Evolutionary conservation across 2,888 invertebrate species (phyloP).

Genomic region (Synanthedon formicaeformis): DNA sequence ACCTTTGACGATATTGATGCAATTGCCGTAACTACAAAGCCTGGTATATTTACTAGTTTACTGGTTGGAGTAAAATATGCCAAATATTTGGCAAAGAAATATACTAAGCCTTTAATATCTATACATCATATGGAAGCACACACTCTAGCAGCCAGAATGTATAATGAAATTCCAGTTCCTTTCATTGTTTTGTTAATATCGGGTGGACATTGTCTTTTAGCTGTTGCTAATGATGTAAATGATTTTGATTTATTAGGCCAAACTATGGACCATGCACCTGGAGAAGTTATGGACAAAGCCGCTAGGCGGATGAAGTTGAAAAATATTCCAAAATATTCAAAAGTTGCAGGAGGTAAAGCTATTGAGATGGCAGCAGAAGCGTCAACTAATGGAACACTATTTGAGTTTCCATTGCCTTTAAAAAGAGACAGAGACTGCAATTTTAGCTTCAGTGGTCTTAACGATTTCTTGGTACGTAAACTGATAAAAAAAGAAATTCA

Average conservation of each 20-base stretch:
- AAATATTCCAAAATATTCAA: slow-evolving; percentile 79
- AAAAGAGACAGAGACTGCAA: slow-evolving; percentile 79
- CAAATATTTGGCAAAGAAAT: slow-evolving; percentile 75
- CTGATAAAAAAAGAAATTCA: slow-evolving; percentile 71
- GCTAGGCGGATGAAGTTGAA: slow-evolving; percentile 86
- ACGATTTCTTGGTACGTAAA: slow-evolving; percentile 69
- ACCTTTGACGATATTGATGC: slow-evolving; percentile 79
- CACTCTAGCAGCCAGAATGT: slow-evolving; percentile 88
- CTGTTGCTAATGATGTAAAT: slow-evolving; percentile 78
- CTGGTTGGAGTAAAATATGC: slow-evolving; percentile 86
- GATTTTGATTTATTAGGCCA: slow-evolving; percentile 85
- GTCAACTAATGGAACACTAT: slow-evolving; percentile 74
- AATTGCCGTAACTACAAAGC: slow-evolving; percentile 91
- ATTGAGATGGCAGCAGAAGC: slow-evolving; percentile 83
- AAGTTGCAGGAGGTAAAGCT: slow-evolving; percentile 85
- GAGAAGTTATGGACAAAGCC: slow-evolving; percentile 93
- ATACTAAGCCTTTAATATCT: slow-evolving; percentile 87
- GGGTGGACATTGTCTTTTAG: slow-evolving; percentile 91
- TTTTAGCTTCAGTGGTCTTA: slow-evolving; percentile 91
- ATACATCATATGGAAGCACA: slow-evolving; percentile 99
- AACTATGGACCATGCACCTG: slow-evolving; percentile 88
- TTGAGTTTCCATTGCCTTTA: slow-evolving; percentile 76
- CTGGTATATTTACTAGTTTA: slow-evolving; percentile 85
- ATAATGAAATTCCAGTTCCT: slow-evolving; percentile 80
- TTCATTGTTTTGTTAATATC: slow-evolving; percentile 91